Evolutionary conservation across 2,888 invertebrate genomes (phyloP).

Genomic region (Ptilodon capucinus): DNA sequence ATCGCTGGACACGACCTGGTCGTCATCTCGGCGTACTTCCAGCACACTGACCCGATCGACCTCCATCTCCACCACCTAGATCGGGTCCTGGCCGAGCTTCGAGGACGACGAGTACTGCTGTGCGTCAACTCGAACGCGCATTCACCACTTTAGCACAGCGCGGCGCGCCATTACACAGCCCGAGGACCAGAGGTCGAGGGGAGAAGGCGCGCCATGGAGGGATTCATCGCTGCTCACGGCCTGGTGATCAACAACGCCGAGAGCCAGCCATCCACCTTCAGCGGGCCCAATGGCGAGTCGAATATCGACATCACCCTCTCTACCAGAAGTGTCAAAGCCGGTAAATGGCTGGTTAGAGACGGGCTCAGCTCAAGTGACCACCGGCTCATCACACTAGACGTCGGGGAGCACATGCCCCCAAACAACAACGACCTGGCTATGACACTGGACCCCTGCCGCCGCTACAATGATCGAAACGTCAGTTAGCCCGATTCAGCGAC

Average conservation of each 20-base stretch:
- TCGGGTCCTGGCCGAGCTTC: background rate
- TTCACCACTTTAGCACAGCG: constrained; percentile 15
- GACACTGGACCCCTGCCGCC: no score
- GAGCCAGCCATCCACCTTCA: constrained; percentile 7
- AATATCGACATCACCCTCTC: constrained; percentile 2
- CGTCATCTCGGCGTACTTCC: constrained; percentile 15
- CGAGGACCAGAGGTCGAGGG: background rate
- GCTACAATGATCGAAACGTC: no score
- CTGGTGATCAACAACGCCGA: background rate
- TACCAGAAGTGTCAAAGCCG: background rate
- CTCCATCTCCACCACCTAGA: constrained; percentile 1
- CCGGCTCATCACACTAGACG: no score
- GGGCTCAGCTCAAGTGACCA: no score
- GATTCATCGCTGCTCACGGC: background rate
- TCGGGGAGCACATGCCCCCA: no score
- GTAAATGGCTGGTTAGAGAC: background rate
- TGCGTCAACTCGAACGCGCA: constrained; percentile 13
- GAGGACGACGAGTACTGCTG: background rate
- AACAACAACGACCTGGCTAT: no score
- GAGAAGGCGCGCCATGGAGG: background rate
- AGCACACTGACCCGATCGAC: constrained; percentile 11
- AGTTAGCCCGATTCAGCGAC: no score
- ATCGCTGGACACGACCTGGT: background rate
- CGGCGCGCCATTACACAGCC: background rate
- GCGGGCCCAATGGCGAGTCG: no score